A percentile compares a stretch with the other conserved stretches of the same genome.
Evolutionary conservation across 2,113 vertebrate genomes (phyloP).

Genomic region (Oreochromis niloticus): DNA sequence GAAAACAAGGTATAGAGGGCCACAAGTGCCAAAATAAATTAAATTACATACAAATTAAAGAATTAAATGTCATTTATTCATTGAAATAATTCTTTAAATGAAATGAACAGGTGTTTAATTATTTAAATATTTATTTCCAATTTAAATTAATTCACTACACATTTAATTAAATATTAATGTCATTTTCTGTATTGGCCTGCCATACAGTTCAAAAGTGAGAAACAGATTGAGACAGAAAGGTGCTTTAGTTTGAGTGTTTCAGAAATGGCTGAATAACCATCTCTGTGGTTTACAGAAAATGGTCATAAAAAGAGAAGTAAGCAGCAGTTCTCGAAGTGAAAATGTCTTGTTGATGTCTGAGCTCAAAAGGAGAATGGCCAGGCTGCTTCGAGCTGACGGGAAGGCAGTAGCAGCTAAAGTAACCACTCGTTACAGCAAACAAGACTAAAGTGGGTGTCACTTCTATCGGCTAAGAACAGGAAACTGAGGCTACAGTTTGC

Average conservation of each 20-base stretch:
- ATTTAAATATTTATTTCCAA: background rate
- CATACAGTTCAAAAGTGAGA: background rate
- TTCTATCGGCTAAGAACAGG: background rate
- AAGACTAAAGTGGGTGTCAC: background rate
- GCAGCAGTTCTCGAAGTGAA: background rate
- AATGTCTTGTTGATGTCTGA: background rate
- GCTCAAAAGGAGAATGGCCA: background rate
- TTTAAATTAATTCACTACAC: background rate
- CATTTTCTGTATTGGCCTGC: background rate
- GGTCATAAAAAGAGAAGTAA: background rate
- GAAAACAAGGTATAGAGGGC: too few species aligned
- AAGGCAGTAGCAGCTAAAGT: background rate
- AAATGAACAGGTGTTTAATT: background rate
- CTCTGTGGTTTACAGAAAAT: background rate
- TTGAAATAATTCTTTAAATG: background rate
- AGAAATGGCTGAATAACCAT: background rate
- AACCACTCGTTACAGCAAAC: background rate
- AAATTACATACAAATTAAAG: background rate
- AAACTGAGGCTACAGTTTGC: background rate
- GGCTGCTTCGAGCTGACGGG: background rate
- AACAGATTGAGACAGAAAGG: background rate
- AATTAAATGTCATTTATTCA: background rate
- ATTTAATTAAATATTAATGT: background rate
- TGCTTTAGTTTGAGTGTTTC: background rate
- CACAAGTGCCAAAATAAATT: background rate